phyloP scores from a whole-genome alignment of 2,888 invertebrate species.

The Rotaria socialis region DNA sequence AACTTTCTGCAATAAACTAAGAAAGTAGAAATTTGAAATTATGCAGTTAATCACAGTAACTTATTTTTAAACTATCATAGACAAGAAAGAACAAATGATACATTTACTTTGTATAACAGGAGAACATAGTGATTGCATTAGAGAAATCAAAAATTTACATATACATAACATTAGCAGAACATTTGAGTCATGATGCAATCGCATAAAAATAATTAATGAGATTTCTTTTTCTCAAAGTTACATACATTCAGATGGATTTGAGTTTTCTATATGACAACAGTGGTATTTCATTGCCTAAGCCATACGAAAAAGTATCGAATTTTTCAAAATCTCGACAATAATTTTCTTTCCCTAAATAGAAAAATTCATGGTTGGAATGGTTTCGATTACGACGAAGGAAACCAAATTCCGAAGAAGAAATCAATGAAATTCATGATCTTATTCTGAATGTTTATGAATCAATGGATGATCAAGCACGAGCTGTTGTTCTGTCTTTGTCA shows the following conservation, averaged over 20 bases:
- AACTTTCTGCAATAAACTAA: no score
- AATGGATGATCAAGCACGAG: slow-evolving; percentile 28
- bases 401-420: slow-evolving; percentile 9
- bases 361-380: background rate
- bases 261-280: background rate
- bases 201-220: background rate
- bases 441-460: slow-evolving; percentile 28
- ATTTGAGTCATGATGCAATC: background rate
- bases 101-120: no score
- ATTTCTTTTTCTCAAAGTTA: background rate
- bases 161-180: no score
- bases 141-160: no score
- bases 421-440: slow-evolving; percentile 16
- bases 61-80: no score
- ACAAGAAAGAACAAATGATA: no score
- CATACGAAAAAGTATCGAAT: background rate
- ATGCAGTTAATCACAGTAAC: no score
- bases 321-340: background rate
- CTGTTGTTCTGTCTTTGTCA: background rate
- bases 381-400: slow-evolving; percentile 8
- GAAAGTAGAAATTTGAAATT: no score
- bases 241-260: background rate
- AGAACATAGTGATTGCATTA: no score
- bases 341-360: background rate
- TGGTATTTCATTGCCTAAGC: background rate